Percentiles rank a stretch among this genome's conserved stretches.
Evolutionary conservation across 1,140 invertebrate species (phyloP).

Genomic region (Sycophaga agraensis): DNA sequence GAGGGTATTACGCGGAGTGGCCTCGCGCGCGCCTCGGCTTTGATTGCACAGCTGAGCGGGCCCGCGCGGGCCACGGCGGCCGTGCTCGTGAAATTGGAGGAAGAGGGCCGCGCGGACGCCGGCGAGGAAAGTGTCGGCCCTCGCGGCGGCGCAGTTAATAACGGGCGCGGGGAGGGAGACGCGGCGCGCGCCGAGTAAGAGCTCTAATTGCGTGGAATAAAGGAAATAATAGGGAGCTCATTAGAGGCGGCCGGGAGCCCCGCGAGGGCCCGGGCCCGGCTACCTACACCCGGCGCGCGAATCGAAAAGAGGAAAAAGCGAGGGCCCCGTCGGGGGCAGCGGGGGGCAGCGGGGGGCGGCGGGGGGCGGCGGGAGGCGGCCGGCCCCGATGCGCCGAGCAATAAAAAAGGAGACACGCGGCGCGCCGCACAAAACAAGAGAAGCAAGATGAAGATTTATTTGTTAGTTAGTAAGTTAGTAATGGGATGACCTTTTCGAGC

Average conservation of each 20-base stretch:
- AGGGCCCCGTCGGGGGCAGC: too few relatives aligned
- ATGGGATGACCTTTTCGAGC: neutral
- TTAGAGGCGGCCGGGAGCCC: constrained; percentile 46
- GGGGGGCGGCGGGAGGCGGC: constrained; percentile 20
- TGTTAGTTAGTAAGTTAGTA: neutral
- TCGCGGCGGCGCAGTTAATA: neutral
- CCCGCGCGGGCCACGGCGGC: neutral
- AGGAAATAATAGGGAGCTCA: constrained; percentile 57
- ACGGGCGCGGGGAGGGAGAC: constrained; percentile 22
- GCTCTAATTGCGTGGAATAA: constrained; percentile 58
- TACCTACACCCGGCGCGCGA: constrained; percentile 41
- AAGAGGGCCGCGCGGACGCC: too few relatives aligned
- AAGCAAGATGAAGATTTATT: constrained; percentile 9
- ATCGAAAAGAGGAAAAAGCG: constrained; percentile 11
- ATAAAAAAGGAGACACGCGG: constrained; percentile 10
- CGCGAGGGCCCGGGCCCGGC: constrained; percentile 41
- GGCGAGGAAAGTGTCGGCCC: too few relatives aligned
- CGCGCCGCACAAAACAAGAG: constrained; percentile 18
- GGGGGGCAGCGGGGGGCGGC: constrained; percentile 16
- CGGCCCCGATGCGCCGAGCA: constrained; percentile 21
- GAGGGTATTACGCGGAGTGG: constrained; percentile 37
- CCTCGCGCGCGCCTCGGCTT: constrained; percentile 30
- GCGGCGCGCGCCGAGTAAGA: constrained; percentile 50
- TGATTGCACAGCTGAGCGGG: constrained; percentile 46
- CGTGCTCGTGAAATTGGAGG: neutral